Percentiles rank a stretch among this genome's conserved stretches.
phyloP scores from a whole-genome alignment of 1,140 invertebrate genomes.

The Campoletis sonorensis region DNA sequence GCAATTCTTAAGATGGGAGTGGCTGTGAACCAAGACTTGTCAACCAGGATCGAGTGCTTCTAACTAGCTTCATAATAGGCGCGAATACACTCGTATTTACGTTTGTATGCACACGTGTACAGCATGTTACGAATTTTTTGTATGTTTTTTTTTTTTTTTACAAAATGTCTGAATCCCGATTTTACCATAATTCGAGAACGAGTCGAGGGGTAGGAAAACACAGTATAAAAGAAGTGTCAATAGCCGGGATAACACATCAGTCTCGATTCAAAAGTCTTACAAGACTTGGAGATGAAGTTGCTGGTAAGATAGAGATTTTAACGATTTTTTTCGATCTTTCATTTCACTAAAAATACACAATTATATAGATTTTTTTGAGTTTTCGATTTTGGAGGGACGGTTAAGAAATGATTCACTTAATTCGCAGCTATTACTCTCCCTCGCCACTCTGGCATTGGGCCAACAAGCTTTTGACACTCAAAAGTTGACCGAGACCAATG shows the following conservation, averaged over 20 bases:
- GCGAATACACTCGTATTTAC: slow-evolving; percentile 12
- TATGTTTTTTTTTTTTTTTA: slow-evolving; percentile 11
- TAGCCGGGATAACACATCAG: slow-evolving; percentile 51
- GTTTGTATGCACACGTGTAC: slow-evolving; percentile 14
- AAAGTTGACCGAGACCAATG: slow-evolving; percentile 49
- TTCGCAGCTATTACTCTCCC: slow-evolving; percentile 57
- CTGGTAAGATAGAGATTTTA: slow-evolving; percentile 58
- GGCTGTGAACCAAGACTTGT: slow-evolving; percentile 48
- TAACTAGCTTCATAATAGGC: slow-evolving; percentile 35
- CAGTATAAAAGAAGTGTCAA: slow-evolving; percentile 66
- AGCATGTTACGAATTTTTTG: slow-evolving; percentile 24
- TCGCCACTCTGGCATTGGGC: slow-evolving; percentile 53
- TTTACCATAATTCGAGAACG: slow-evolving; percentile 55
- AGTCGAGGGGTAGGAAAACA: slow-evolving; percentile 46
- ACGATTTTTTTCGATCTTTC: not conserved
- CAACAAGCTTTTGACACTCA: slow-evolving; percentile 40
- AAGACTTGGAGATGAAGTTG: slow-evolving; percentile 61
- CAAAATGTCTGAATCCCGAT: slow-evolving; percentile 52
- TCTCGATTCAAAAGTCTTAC: slow-evolving; percentile 44
- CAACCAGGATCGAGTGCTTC: slow-evolving; percentile 50
- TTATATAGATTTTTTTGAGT: not conserved
- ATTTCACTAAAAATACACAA: not conserved
- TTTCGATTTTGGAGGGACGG: not conserved
- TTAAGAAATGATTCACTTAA: not conserved
- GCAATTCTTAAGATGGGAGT: slow-evolving; percentile 56